Percentiles rank a stretch among this genome's conserved stretches.
Conservation (phyloP, 2,888 invertebrate genomes). For the Drosophila leonis region DNA sequence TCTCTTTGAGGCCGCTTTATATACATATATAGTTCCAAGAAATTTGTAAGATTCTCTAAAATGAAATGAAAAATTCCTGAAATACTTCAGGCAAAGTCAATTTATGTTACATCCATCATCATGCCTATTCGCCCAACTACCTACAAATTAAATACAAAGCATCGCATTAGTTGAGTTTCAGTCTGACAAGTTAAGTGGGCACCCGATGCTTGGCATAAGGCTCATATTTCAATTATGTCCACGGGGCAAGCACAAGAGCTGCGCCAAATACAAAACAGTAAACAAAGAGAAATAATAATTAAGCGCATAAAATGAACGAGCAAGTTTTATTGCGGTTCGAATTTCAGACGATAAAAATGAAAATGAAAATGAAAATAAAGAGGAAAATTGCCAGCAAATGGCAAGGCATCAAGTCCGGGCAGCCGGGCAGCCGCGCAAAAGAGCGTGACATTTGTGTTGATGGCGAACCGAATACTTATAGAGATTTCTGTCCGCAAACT, state of each 20-base stretch:
- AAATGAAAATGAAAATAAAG: constrained; percentile 42
- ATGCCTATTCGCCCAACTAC: constrained; percentile 3
- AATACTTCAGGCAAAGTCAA: neutral
- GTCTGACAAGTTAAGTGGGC: constrained; percentile 57
- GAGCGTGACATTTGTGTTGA: constrained; percentile 40
- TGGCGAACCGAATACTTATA: constrained; percentile 3
- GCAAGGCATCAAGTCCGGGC: constrained; percentile 5
- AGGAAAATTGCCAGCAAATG: constrained; percentile 31
- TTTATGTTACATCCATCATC: neutral
- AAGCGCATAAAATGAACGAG: constrained; percentile 57
- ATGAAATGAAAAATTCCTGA: neutral
- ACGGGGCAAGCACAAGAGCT: constrained; percentile 6
- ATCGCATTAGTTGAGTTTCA: constrained; percentile 6
- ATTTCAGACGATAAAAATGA: constrained; percentile 58
- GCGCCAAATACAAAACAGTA: constrained; percentile 25
- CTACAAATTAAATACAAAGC: constrained; percentile 19
- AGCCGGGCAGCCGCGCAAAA: neutral
- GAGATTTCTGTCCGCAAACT: constrained; percentile 2
- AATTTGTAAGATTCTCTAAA: neutral
- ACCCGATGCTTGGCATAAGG: constrained; percentile 31
- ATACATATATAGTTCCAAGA: neutral
- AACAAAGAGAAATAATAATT: constrained; percentile 57
- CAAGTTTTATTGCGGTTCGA: constrained; percentile 64
- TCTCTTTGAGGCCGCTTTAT: neutral
- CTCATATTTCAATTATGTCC: constrained; percentile 70